phyloP scores from a whole-genome alignment of 2,888 invertebrate species.

The Aphelenchoides bicaudatus region DNA sequence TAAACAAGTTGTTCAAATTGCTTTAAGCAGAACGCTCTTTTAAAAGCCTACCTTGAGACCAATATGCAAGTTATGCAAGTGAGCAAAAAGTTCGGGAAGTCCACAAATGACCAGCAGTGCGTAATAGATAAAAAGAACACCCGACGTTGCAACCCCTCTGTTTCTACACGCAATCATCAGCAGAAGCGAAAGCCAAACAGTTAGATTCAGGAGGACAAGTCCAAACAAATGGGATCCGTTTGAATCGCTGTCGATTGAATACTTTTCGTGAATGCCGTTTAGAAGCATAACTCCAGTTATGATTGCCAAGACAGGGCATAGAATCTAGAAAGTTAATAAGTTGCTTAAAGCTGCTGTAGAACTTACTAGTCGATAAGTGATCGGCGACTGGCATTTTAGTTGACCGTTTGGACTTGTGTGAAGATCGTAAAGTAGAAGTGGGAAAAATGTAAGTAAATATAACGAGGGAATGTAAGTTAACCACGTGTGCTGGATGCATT shows the following conservation, averaged over 20 bases:
- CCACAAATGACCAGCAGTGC: slow-evolving; percentile 40
- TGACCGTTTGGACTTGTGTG: slow-evolving; percentile 44
- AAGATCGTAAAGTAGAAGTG: slow-evolving; percentile 46
- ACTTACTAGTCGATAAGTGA: slow-evolving; percentile 49
- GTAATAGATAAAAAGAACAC: slow-evolving; percentile 55
- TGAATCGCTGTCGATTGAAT: not conserved
- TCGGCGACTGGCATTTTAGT: slow-evolving; percentile 41
- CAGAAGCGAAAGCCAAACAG: slow-evolving; percentile 42
- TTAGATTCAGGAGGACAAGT: slow-evolving; percentile 16
- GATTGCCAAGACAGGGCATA: slow-evolving; percentile 13
- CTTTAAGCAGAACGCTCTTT: not conserved
- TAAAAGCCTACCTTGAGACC: slow-evolving; percentile 10
- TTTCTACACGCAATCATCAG: slow-evolving; percentile 50
- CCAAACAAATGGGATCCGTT: slow-evolving; percentile 3
- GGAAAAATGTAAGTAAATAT: slow-evolving; percentile 45
- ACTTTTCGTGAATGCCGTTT: slow-evolving; percentile 14
- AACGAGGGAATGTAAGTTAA: slow-evolving; percentile 48
- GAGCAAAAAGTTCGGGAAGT: slow-evolving; percentile 33
- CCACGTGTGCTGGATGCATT: slow-evolving; percentile 51
- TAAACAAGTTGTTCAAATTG: not conserved
- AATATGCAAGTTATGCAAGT: not conserved
- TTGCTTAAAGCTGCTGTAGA: not conserved
- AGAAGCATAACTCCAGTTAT: slow-evolving; percentile 13
- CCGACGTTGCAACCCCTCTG: slow-evolving; percentile 55
- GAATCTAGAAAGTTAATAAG: slow-evolving; percentile 17